Conservation (phyloP, 2,113 vertebrate genomes). For the Entosphenus tridentatus region DNA sequence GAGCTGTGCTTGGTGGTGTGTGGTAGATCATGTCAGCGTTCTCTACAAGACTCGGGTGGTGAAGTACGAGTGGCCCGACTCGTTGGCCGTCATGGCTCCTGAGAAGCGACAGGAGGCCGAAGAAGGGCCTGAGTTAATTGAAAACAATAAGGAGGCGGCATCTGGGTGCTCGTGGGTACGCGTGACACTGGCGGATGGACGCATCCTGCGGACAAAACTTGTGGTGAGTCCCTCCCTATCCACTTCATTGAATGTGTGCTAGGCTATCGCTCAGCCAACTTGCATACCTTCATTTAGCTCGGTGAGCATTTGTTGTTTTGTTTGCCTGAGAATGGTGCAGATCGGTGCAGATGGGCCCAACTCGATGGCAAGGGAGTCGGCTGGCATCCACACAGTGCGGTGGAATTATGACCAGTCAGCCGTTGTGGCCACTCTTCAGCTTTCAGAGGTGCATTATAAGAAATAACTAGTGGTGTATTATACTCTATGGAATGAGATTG, state of each 20-base stretch:
- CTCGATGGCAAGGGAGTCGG: slow-evolving; percentile 43
- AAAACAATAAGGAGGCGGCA: slow-evolving; percentile 15
- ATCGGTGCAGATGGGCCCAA: slow-evolving; percentile 80
- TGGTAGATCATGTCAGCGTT: slow-evolving; percentile 47
- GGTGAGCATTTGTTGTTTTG: not conserved
- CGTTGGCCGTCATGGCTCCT: slow-evolving; percentile 13
- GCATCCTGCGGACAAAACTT: slow-evolving; percentile 54
- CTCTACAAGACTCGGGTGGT: slow-evolving; percentile 59
- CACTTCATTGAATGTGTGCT: no score
- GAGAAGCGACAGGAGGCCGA: not conserved
- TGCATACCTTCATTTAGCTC: no score
- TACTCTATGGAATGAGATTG: no score
- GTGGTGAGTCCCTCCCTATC: slow-evolving; percentile 37
- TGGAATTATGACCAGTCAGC: slow-evolving; percentile 80
- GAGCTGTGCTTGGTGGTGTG: no score
- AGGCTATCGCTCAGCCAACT: no score
- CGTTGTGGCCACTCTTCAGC: slow-evolving; percentile 68
- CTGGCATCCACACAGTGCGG: slow-evolving; percentile 50
- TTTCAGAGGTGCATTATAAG: slow-evolving; percentile 40
- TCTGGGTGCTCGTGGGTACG: slow-evolving; percentile 51
- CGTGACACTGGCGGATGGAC: slow-evolving; percentile 53
- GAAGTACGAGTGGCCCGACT: slow-evolving; percentile 44
- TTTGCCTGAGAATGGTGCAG: slow-evolving; percentile 18
- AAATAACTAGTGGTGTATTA: no score
- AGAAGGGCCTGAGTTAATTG: not conserved